These are phyloP conservation scores for Cremastinae sp. DNA, from an alignment of 2,888 invertebrate species.

Conservation along the genomic window DNA sequence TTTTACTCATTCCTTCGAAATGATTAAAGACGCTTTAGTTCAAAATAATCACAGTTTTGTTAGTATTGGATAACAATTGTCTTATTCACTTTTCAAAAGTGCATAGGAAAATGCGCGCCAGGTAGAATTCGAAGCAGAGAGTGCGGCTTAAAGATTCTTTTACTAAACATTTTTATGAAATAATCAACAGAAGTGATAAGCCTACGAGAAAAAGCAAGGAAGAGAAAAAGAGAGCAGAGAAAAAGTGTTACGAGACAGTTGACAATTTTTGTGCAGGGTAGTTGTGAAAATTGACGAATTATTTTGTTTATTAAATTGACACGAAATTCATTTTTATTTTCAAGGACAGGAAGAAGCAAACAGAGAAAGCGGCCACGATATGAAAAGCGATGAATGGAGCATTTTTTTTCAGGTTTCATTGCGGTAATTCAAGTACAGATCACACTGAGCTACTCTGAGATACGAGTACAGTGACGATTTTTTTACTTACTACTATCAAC, in stretches of 20 bases:
- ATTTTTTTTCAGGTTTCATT: conserved; percentile 7
- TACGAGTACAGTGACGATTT: conserved; percentile 22
- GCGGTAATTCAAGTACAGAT: conserved; percentile 1
- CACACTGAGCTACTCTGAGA: conserved; percentile 27
- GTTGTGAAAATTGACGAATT: no score
- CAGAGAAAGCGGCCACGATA: not conserved
- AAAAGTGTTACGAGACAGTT: not conserved
- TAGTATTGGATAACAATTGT: conserved; percentile 77
- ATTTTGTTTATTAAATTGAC: no score
- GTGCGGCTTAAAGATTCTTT: conserved; percentile 1
- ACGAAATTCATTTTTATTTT: no score
- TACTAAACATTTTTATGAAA: not conserved
- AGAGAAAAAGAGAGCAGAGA: not conserved
- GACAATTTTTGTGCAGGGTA: no score
- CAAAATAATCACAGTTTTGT: conserved; percentile 63
- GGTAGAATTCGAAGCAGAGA: conserved; percentile 25
- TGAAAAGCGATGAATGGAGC: not conserved
- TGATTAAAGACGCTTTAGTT: conserved; percentile 50
- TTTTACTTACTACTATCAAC: conserved; percentile 78
- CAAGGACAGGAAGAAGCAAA: no score
- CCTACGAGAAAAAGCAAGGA: no score
- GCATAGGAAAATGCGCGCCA: conserved; percentile 34
- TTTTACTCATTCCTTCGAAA: not conserved
- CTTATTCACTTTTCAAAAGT: conserved; percentile 20
- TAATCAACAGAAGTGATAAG: no score